Conservation (phyloP, 2,888 invertebrate species). For the Notocelia uddmanniana region DNA sequence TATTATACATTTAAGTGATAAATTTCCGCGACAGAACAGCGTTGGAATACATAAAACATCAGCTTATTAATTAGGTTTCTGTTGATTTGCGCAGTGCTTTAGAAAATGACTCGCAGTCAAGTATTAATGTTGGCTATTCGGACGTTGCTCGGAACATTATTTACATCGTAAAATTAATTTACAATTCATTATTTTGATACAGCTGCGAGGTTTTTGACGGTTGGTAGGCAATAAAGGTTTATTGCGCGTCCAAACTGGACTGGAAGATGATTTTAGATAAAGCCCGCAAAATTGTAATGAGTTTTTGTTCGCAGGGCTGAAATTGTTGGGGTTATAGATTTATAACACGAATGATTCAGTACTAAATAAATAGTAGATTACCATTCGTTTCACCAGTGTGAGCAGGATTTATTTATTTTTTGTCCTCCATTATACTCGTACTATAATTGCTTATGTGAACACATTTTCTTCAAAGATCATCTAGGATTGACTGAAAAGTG, state of each 20-base stretch:
- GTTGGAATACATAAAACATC: conserved; percentile 25
- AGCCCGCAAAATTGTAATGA: conserved; percentile 26
- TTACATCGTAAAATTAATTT: conserved; percentile 45
- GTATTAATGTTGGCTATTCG: conserved; percentile 39
- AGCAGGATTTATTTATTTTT: too few species aligned
- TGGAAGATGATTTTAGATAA: conserved; percentile 31
- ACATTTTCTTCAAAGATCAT: too few species aligned
- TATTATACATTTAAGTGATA: neutral
- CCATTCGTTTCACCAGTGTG: too few species aligned
- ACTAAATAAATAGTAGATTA: neutral
- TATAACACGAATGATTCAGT: neutral
- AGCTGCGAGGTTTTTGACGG: conserved; percentile 42
- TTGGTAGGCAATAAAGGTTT: conserved; percentile 41
- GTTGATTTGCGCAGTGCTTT: conserved; percentile 26
- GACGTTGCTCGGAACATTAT: conserved; percentile 38
- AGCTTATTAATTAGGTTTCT: conserved; percentile 36
- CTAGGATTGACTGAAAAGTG: too few species aligned
- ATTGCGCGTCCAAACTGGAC: conserved; percentile 20
- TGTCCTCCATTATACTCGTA: too few species aligned
- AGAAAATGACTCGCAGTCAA: conserved; percentile 37
- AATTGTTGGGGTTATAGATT: conserved; percentile 12
- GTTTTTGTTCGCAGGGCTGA: conserved; percentile 2
- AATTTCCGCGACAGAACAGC: conserved; percentile 3
- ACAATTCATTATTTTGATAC: conserved; percentile 45
- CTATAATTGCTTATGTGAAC: too few species aligned